Base-by-base conservation (phyloP, 2,797 vertebrate species). In the Betta splendens region DNA sequence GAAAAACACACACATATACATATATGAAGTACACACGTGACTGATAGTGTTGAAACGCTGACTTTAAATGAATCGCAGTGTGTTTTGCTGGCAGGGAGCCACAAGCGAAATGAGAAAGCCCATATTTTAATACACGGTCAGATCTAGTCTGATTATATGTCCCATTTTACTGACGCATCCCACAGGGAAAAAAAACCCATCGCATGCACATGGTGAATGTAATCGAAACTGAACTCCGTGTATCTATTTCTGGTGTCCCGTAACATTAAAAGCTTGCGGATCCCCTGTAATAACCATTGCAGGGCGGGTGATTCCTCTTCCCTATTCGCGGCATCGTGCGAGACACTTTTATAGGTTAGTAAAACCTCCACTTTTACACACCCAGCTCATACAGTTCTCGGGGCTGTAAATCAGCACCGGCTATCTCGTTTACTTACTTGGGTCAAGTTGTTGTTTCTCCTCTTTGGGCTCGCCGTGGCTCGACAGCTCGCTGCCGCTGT, bases 311-410 rank as follows among this genome's bases (percentile, higher is more conserved):
- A 58, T 91, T 91, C 58, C 57, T 60, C 52, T 71, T 64, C 58
- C 68, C 87, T 87, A 90, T 89, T 90, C 90, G 82, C 92, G 91
- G 90, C 91, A 93, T 92, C 90, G 91, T 89, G 91, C 92, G 49
- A 94, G 95, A 97, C 95, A 95, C 94, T 97, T 99, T 99, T 97
- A 99, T 98, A 95, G 97, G 95, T 98, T 96, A 95, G 95, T 99
- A 98, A 98, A 98, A 98, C 91, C 94, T 94, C 93, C 90, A 92
- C 94, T 96, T 97, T 96, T 96, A 95, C 94, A 94, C 95, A 95
- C 94, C 94, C 92, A 89, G 94, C 93, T 92, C 94, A 88, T 94
- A 92, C 94, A 93, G 94, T 95, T 94, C 93, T 83, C 80, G 20
- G 75, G 85, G 94, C 84, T 95, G 94, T 99, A 98, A 99, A 98